Percentiles rank a stretch among this genome's conserved stretches.
Evolutionary conservation across 2,888 invertebrate genomes (phyloP).

Genomic region (Pyrgus malvae): DNA sequence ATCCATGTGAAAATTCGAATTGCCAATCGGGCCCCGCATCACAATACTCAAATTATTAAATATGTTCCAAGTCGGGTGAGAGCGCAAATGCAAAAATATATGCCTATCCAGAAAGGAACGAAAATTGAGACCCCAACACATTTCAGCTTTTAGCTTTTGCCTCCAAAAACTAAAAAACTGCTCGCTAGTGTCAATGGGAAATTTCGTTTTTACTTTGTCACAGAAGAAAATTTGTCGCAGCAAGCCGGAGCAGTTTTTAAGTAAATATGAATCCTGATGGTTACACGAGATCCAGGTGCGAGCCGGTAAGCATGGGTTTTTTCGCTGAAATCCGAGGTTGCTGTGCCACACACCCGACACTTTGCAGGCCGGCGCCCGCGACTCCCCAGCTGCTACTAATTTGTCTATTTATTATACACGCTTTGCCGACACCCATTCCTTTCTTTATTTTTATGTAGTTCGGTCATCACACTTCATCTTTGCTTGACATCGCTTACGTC

Average conservation of each 20-base stretch:
- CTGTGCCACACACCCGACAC: constrained; percentile 30
- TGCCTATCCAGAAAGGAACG: not conserved
- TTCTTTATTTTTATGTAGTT: too few species aligned
- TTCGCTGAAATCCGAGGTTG: constrained; percentile 34
- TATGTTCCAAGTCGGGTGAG: not conserved
- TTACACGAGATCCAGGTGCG: constrained; percentile 31
- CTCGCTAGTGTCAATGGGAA: constrained; percentile 31
- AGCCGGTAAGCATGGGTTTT: constrained; percentile 28
- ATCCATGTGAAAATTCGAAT: too few species aligned
- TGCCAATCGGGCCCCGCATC: not conserved
- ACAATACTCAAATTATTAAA: not conserved
- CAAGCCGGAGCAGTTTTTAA: constrained; percentile 31
- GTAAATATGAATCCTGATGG: constrained; percentile 37
- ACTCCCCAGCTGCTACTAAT: too few species aligned
- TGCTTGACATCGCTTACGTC: too few species aligned
- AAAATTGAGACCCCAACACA: constrained; percentile 12
- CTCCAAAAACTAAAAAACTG: constrained; percentile 14
- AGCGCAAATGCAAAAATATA: not conserved
- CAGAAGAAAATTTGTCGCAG: constrained; percentile 32
- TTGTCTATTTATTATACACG: constrained; percentile 22
- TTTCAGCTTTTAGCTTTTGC: constrained; percentile 13
- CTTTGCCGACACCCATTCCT: constrained; percentile 3
- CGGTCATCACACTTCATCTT: too few species aligned
- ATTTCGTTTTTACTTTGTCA: constrained; percentile 34
- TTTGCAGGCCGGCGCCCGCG: too few species aligned